Percentiles rank a stretch among this genome's conserved stretches.
Conservation (phyloP, 2,797 vertebrate species). For the Acridotheres tristis region DNA sequence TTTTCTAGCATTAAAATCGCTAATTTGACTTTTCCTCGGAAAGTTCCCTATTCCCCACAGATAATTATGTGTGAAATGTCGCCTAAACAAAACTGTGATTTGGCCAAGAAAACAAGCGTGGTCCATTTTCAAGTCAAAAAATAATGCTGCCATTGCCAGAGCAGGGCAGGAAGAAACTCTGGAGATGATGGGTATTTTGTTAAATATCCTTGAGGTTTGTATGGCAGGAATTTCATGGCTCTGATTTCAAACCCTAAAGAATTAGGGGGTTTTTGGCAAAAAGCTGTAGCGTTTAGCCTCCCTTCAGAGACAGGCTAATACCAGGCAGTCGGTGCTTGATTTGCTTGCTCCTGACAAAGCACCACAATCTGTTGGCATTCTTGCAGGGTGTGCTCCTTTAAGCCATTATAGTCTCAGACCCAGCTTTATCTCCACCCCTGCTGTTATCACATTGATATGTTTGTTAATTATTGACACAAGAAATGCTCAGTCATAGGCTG, state of each 20-base stretch:
- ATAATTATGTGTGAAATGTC: slow-evolving; percentile 16
- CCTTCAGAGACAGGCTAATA: background rate
- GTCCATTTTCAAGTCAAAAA: slow-evolving; percentile 12
- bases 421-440: slow-evolving; percentile 28
- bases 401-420: background rate
- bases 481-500: background rate
- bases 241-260: background rate
- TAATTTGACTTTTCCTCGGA: slow-evolving; percentile 31
- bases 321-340: background rate
- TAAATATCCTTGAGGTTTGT: background rate
- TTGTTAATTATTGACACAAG: slow-evolving; percentile 61
- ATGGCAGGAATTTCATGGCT: background rate
- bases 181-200: background rate
- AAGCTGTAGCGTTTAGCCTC: background rate
- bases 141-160: background rate
- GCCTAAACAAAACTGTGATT: slow-evolving; percentile 11
- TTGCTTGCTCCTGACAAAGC: background rate
- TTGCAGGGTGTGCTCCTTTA: background rate
- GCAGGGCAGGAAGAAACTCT: background rate
- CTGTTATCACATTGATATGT: slow-evolving; percentile 48
- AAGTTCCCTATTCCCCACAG: slow-evolving; percentile 23
- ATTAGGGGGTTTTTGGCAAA: background rate
- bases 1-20: slow-evolving; percentile 36
- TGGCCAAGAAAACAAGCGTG: background rate
- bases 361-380: background rate